phyloP scores from a whole-genome alignment of 2,113 vertebrate species.

The Hypocryptadius cinnamomeus region DNA sequence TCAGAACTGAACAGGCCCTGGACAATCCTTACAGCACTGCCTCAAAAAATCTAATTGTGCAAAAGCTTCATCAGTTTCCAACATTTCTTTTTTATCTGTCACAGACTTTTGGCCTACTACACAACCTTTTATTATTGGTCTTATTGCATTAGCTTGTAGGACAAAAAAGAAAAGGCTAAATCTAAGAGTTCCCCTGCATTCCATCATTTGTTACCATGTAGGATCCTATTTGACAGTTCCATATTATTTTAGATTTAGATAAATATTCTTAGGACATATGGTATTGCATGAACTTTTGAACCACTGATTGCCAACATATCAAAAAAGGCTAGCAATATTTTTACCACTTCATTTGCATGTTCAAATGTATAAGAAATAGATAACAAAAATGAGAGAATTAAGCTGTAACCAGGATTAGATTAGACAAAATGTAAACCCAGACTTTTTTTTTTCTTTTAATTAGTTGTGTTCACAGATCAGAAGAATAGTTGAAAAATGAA shows the following conservation, averaged over 20 bases:
- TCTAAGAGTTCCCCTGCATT: constrained; percentile 81
- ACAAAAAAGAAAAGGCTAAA: constrained; percentile 79
- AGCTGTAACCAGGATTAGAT: neutral
- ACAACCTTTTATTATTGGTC: constrained; percentile 85
- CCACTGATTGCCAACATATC: constrained; percentile 39
- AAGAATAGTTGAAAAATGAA: constrained; percentile 11
- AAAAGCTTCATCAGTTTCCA: constrained; percentile 93
- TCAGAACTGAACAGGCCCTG: constrained; percentile 83
- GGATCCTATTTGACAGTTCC: constrained; percentile 78
- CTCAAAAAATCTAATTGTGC: constrained; percentile 97
- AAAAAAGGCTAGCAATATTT: constrained; percentile 25
- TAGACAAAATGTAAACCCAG: neutral
- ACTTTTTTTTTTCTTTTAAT: neutral
- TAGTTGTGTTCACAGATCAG: constrained; percentile 7
- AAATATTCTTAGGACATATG: constrained; percentile 73
- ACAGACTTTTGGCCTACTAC: constrained; percentile 78
- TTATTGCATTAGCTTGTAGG: constrained; percentile 82
- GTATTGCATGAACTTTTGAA: constrained; percentile 74
- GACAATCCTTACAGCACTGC: constrained; percentile 88
- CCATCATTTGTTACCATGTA: constrained; percentile 79
- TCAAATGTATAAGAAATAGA: neutral
- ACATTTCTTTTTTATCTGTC: constrained; percentile 89
- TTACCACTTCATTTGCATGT: constrained; percentile 22
- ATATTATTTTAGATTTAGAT: constrained; percentile 74
- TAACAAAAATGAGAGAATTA: neutral